phyloP scores from a whole-genome alignment of 2,797 vertebrate species.

The Lepidocolaptes lacrymiger region DNA sequence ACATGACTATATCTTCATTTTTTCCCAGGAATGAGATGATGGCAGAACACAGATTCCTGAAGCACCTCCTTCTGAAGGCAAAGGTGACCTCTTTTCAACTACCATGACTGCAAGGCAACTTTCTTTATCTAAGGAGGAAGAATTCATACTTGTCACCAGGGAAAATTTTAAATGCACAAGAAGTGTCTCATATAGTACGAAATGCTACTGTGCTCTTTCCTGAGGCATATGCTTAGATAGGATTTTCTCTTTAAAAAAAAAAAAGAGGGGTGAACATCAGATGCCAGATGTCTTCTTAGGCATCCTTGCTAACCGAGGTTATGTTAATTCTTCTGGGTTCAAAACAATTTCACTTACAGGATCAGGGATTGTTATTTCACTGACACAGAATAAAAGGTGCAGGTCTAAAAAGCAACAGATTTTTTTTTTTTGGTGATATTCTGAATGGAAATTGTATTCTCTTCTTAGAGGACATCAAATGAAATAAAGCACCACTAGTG shows the following conservation, averaged over 20 bases:
- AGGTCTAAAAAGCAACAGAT: not conserved
- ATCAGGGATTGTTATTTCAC: not conserved
- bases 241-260: not conserved
- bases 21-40: not conserved
- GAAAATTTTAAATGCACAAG: not conserved
- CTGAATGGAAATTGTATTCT: not conserved
- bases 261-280: not conserved
- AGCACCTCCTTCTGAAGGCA: not conserved
- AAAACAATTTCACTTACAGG: not conserved
- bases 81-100: slow-evolving; percentile 25
- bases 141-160: not conserved
- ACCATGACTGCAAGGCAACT: slow-evolving; percentile 22
- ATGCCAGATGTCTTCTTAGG: not conserved
- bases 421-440: not conserved
- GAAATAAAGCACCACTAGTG: not conserved
- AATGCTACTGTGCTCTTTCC: not conserved
- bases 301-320: not conserved
- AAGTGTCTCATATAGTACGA: not conserved
- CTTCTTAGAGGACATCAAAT: not conserved
- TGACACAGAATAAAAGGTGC: not conserved
- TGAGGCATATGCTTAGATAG: not conserved
- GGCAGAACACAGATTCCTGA: not conserved
- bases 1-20: not conserved
- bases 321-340: not conserved
- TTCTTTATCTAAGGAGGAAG: slow-evolving; percentile 8